phyloP scores from a whole-genome alignment of 2,797 vertebrate genomes.

The Rachycentron canadum region DNA sequence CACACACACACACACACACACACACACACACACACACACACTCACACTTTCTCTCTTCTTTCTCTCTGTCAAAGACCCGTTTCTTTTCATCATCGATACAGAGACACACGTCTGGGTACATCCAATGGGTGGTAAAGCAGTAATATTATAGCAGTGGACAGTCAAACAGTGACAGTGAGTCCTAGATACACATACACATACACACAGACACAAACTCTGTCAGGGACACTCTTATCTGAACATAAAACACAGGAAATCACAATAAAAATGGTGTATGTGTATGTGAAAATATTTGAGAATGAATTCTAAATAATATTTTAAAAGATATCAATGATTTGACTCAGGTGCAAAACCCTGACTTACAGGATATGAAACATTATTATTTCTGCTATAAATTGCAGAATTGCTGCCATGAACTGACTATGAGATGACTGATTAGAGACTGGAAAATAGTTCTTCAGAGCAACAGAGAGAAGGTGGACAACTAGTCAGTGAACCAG shows the following conservation, averaged over 20 bases:
- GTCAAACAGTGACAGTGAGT: constrained; percentile 51
- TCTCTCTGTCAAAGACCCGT: constrained; percentile 22
- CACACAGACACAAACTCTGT: constrained; percentile 9
- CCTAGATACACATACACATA: constrained; percentile 46
- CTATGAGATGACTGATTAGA: neutral
- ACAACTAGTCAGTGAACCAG: constrained; percentile 25
- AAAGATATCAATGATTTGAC: neutral
- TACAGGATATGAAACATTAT: neutral
- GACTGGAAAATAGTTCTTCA: constrained; percentile 2
- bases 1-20: constrained; percentile 22
- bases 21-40: constrained; percentile 7
- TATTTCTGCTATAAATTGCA: neutral
- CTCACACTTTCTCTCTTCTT: constrained; percentile 18
- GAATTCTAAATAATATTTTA: neutral
- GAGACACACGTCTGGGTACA: constrained; percentile 26
- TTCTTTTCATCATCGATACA: constrained; percentile 45
- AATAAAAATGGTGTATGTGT: neutral
- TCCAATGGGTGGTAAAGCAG: constrained; percentile 45
- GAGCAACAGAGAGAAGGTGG: constrained; percentile 9
- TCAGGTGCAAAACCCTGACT: neutral
- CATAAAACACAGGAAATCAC: constrained; percentile 11
- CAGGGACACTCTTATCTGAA: constrained; percentile 1
- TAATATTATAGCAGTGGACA: constrained; percentile 50
- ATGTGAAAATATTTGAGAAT: neutral
- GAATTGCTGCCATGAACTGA: neutral